A percentile compares a stretch with the other conserved stretches of the same genome.
Conservation (phyloP, 2,888 invertebrate genomes). For the Heliconius cydno region DNA sequence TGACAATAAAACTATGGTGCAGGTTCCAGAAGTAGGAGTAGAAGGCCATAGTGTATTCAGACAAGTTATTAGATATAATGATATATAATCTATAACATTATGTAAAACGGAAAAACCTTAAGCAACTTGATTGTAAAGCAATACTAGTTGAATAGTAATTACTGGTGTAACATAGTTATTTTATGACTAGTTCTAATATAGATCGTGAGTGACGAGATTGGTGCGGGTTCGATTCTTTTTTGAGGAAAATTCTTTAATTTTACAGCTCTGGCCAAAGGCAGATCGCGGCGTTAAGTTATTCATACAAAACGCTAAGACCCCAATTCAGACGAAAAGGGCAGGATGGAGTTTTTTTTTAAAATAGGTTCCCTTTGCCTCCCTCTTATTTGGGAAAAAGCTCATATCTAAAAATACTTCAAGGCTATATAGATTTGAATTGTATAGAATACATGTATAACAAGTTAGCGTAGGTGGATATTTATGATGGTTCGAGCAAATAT, state of each 20-base stretch:
- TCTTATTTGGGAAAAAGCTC: too few species aligned
- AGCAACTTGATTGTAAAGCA: slow-evolving; percentile 3
- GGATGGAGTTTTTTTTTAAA: too few species aligned
- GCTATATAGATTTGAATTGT: too few species aligned
- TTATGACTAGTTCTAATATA: background rate
- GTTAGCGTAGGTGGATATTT: too few species aligned
- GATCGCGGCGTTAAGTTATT: too few species aligned
- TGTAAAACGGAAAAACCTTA: slow-evolving; percentile 14
- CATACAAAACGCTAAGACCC: too few species aligned
- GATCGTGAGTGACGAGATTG: background rate
- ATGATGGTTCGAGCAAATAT: too few species aligned
- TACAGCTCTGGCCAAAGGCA: too few species aligned
- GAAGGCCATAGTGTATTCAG: slow-evolving; percentile 6
- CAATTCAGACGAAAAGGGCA: background rate
- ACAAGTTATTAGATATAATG: background rate
- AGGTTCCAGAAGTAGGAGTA: background rate
- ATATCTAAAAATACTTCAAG: too few species aligned
- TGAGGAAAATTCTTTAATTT: too few species aligned
- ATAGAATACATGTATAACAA: too few species aligned
- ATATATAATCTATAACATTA: slow-evolving; percentile 6
- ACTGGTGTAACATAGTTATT: slow-evolving; percentile 6
- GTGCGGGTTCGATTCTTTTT: background rate
- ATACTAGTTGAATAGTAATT: slow-evolving; percentile 7
- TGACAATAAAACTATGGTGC: slow-evolving; percentile 11
- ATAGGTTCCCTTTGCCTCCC: too few species aligned